phyloP scores from a whole-genome alignment of 1,140 invertebrate species.

The Drosophila repletoides region DNA sequence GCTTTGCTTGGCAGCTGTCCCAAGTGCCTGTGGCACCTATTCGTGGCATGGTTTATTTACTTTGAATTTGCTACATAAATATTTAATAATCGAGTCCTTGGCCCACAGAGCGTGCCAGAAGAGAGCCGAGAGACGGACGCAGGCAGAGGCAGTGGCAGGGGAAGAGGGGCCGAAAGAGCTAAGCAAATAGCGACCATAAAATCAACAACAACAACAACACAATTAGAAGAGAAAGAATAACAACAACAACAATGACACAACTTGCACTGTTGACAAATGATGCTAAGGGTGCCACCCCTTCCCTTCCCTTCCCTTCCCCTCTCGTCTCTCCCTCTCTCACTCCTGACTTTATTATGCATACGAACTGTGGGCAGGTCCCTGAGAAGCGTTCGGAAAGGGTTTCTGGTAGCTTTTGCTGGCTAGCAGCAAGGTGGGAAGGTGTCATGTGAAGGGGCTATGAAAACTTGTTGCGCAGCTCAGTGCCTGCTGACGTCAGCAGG shows the following conservation, averaged over 20 bases:
- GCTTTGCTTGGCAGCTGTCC: constrained; percentile 29
- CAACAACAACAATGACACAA: not conserved
- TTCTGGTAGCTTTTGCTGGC: too few relatives aligned
- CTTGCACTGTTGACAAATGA: constrained; percentile 28
- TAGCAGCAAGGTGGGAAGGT: not conserved
- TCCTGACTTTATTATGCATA: constrained; percentile 14
- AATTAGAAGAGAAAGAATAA: constrained; percentile 14
- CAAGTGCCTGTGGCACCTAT: constrained; percentile 3
- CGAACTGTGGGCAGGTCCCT: constrained; percentile 22
- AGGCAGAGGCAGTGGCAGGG: not conserved
- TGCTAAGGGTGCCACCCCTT: not conserved
- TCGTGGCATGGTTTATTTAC: constrained; percentile 56
- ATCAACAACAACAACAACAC: constrained; percentile 17
- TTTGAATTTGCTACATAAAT: constrained; percentile 54
- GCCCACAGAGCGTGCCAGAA: constrained; percentile 18
- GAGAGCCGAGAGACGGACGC: not conserved
- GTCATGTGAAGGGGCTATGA: not conserved
- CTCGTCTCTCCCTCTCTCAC: not conserved
- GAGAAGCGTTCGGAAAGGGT: not conserved
- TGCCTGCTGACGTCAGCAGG: constrained; percentile 57
- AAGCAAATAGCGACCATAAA: constrained; percentile 1
- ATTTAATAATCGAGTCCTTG: constrained; percentile 68
- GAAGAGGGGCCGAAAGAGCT: not conserved
- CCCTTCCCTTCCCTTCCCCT: not conserved
- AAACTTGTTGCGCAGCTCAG: constrained; percentile 56